These are phyloP conservation scores for Chironomus riparius DNA, from an alignment of 2,888 invertebrate species.

Conservation along the genomic window DNA sequence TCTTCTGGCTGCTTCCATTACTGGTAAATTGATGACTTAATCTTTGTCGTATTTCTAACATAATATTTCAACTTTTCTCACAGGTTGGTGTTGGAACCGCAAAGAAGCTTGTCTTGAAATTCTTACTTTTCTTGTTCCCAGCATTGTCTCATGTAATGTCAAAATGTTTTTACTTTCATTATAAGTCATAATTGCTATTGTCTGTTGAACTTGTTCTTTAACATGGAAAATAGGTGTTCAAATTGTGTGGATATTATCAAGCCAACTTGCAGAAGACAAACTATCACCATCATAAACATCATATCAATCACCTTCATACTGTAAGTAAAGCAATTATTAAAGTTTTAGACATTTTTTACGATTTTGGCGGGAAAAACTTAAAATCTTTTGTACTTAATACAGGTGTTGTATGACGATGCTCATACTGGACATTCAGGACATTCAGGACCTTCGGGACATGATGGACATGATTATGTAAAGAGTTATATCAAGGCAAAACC, in stretches of 20 bases:
- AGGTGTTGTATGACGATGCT: slow-evolving; percentile 11
- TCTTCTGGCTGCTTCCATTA: slow-evolving; percentile 69
- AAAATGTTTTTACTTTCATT: neutral
- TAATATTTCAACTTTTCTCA: neutral
- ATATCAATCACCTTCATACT: slow-evolving; percentile 67
- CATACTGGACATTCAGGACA: neutral
- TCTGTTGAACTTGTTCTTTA: neutral
- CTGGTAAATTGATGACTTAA: slow-evolving; percentile 38
- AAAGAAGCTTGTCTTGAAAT: slow-evolving; percentile 72
- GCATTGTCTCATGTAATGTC: slow-evolving; percentile 54
- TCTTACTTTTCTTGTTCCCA: slow-evolving; percentile 72
- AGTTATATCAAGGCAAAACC: neutral
- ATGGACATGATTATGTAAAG: neutral
- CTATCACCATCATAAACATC: slow-evolving; percentile 72
- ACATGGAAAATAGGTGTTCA: slow-evolving; percentile 49
- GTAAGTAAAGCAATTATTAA: slow-evolving; percentile 33
- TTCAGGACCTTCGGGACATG: neutral
- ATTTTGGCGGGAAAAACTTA: no score
- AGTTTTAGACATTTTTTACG: no score
- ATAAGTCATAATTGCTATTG: neutral
- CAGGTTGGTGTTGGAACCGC: slow-evolving; percentile 66
- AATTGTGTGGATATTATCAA: slow-evolving; percentile 74
- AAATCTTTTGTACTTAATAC: neutral
- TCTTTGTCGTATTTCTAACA: neutral
- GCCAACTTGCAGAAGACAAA: slow-evolving; percentile 62